These are phyloP conservation scores for Pangasianodon hypophthalmus DNA, from an alignment of 2,113 vertebrate species.

Conservation along the genomic window DNA sequence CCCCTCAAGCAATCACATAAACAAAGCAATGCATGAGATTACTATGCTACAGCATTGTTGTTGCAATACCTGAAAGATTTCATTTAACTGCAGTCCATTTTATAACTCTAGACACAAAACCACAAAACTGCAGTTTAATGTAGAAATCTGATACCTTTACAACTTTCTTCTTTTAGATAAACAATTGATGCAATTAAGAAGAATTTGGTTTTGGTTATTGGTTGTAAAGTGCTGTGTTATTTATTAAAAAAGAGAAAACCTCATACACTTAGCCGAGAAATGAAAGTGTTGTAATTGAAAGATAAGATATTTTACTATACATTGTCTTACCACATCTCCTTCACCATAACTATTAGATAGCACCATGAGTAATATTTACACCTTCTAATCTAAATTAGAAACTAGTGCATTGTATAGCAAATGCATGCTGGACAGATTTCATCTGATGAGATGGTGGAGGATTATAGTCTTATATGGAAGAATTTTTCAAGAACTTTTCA, in stretches of 20 bases:
- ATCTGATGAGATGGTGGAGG: too few relatives aligned
- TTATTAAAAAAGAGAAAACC: neutral
- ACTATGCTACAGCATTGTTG: neutral
- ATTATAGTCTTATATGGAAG: too few relatives aligned
- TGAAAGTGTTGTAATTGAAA: neutral
- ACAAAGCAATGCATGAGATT: conserved; percentile 2
- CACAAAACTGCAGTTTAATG: neutral
- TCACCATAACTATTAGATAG: too few relatives aligned
- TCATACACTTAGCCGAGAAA: neutral
- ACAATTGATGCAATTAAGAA: neutral
- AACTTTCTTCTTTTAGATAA: neutral
- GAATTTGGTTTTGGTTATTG: neutral
- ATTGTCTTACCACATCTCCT: too few relatives aligned
- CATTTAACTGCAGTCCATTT: neutral
- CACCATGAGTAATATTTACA: neutral
- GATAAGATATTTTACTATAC: too few relatives aligned
- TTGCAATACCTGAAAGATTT: neutral
- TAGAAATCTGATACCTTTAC: neutral
- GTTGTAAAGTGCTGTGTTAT: neutral
- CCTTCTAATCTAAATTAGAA: neutral
- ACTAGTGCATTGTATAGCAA: neutral
- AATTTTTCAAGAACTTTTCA: neutral
- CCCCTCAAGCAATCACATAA: neutral
- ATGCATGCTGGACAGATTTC: too few relatives aligned
- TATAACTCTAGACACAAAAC: neutral